These are phyloP conservation scores for Drosophila colorata DNA, from an alignment of 2,888 invertebrate genomes.

Conservation along the genomic window DNA sequence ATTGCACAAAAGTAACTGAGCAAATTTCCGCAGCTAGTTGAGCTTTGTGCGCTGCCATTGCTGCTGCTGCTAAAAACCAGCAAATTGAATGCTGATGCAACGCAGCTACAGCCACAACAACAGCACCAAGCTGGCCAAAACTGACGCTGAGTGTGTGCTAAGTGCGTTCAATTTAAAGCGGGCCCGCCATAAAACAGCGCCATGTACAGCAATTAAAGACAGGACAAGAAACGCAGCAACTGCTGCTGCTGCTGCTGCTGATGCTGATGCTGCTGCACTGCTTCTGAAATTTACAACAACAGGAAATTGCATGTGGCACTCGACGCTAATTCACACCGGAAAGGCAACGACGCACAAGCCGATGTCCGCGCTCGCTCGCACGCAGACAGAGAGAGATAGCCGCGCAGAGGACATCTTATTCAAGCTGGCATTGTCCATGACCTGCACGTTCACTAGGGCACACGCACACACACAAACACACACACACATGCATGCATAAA, in stretches of 20 bases:
- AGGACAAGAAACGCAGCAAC: conserved; percentile 31
- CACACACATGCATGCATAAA: conserved; percentile 43
- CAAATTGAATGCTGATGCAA: conserved; percentile 72
- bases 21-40: conserved; percentile 80
- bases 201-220: conserved; percentile 65
- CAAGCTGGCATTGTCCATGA: conserved; percentile 51
- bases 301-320: conserved; percentile 80
- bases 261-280: conserved; percentile 18
- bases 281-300: conserved; percentile 69
- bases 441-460: conserved; percentile 41
- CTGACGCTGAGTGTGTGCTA: conserved; percentile 31
- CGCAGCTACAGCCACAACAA: conserved; percentile 22
- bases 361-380: conserved; percentile 47
- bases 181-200: conserved; percentile 45
- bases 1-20: conserved; percentile 80
- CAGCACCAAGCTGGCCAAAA: conserved; percentile 25
- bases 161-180: conserved; percentile 63
- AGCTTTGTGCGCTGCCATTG: conserved; percentile 43
- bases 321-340: conserved; percentile 78
- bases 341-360: conserved; percentile 56
- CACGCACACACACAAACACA: conserved; percentile 11
- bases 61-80: conserved; percentile 42
- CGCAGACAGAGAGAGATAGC: conserved; percentile 14
- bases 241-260: conserved; percentile 10
- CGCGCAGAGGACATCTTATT: conserved; percentile 59